Evolutionary conservation across 2,113 vertebrate species (phyloP).

Genomic region (Sylvicapra grimmia): DNA sequence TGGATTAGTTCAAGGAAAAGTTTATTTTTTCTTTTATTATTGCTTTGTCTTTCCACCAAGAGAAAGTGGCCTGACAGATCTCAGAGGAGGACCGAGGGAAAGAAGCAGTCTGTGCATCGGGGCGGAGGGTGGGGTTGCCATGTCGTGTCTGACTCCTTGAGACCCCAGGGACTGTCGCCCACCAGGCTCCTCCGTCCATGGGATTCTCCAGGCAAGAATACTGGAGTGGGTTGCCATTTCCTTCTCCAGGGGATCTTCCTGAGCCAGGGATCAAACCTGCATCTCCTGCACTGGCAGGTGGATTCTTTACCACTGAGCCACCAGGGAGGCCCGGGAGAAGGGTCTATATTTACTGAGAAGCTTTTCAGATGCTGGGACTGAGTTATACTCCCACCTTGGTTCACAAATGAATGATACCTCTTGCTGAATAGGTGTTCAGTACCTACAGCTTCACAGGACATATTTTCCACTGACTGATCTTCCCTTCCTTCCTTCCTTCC

Average conservation of each 20-base stretch:
- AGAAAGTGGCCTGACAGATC: background rate
- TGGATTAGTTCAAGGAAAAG: background rate
- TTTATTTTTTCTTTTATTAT: background rate
- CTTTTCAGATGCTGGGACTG: background rate
- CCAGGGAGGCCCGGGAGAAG: accelerated
- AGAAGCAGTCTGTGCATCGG: accelerated
- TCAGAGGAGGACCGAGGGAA: background rate
- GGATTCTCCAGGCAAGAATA: background rate
- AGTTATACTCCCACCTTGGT: background rate
- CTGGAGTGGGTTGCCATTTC: background rate
- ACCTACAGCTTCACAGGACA: background rate
- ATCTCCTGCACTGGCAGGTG: background rate
- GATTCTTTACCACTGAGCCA: background rate
- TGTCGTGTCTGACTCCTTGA: background rate
- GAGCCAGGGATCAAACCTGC: background rate
- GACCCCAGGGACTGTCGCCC: background rate
- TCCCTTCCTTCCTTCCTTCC: background rate
- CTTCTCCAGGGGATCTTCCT: background rate
- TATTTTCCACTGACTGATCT: background rate
- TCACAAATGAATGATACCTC: background rate
- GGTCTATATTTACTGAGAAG: background rate
- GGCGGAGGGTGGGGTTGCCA: accelerated
- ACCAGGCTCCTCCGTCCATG: background rate
- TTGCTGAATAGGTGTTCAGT: background rate
- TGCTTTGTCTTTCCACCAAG: background rate